These are phyloP conservation scores for Microcebus tavaratra DNA, from an alignment of 2,113 vertebrate species.

Conservation along the genomic window DNA sequence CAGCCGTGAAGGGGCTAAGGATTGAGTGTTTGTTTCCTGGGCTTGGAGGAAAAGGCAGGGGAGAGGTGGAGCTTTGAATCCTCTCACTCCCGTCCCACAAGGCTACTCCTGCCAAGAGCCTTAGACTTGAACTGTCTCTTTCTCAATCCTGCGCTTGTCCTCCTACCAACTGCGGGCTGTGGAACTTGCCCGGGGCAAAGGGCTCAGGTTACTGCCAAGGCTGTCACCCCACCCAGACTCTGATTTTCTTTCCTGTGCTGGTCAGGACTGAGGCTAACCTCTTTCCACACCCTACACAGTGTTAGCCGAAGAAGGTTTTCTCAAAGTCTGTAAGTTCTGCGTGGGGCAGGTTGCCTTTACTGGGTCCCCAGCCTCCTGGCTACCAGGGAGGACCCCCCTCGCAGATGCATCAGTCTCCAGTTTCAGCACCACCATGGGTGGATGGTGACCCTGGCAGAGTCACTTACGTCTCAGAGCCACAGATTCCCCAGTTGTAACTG, in stretches of 20 bases:
- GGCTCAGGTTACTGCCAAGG: not conserved
- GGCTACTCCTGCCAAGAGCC: not conserved
- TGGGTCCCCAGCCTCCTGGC: not conserved
- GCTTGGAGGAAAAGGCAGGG: not conserved
- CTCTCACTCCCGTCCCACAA: not conserved
- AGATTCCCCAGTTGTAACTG: not conserved
- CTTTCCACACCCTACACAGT: not conserved
- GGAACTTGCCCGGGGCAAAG: not conserved
- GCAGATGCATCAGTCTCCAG: not conserved
- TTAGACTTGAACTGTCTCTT: not conserved
- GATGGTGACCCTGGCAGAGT: not conserved
- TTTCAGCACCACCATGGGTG: not conserved
- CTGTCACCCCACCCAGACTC: not conserved
- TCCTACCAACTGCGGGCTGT: not conserved
- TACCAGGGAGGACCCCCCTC: not conserved
- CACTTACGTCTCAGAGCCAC: not conserved
- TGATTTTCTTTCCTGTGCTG: not conserved
- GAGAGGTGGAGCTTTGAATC: not conserved
- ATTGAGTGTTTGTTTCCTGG: not conserved
- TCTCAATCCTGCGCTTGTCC: too few species aligned
- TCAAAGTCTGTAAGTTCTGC: too few species aligned
- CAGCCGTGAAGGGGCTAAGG: not conserved
- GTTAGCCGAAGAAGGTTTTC: not conserved
- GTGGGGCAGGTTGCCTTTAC: not conserved
- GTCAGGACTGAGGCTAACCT: not conserved